phyloP scores from a whole-genome alignment of 2,113 vertebrate species.

The Heterochromis multidens region DNA sequence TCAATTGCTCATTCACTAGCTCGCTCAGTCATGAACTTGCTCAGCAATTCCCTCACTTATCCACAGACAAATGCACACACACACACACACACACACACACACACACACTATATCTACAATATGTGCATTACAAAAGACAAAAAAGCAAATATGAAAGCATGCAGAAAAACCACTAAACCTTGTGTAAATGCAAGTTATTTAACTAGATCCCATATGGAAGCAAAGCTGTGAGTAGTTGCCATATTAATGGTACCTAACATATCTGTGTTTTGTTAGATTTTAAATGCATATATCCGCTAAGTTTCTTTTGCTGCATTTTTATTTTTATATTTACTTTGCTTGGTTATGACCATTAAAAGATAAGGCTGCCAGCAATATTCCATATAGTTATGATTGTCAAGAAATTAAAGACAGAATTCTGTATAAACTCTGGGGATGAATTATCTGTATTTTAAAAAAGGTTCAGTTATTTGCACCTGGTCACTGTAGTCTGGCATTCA shows the following conservation, averaged over 20 bases:
- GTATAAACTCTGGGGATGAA: neutral
- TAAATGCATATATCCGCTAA: neutral
- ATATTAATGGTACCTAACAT: neutral
- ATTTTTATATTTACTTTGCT: too few species aligned
- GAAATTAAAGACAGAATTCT: neutral
- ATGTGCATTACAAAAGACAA: neutral
- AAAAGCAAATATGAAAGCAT: neutral
- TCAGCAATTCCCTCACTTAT: neutral
- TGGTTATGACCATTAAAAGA: too few species aligned
- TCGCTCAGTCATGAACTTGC: neutral
- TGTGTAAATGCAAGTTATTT: neutral
- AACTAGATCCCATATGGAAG: neutral
- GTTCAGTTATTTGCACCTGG: neutral
- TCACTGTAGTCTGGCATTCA: neutral
- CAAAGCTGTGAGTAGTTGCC: neutral
- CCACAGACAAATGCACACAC: neutral
- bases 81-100: neutral
- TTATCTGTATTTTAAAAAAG: neutral
- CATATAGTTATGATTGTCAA: neutral
- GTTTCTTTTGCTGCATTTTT: too few species aligned
- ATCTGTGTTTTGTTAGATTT: neutral
- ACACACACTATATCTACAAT: neutral
- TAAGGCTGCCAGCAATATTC: too few species aligned
- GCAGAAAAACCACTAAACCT: neutral
- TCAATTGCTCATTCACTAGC: slow-evolving; percentile 29